These are phyloP conservation scores for Lithobates sylvaticus DNA, from an alignment of 2,797 vertebrate genomes.

Conservation along the genomic window DNA sequence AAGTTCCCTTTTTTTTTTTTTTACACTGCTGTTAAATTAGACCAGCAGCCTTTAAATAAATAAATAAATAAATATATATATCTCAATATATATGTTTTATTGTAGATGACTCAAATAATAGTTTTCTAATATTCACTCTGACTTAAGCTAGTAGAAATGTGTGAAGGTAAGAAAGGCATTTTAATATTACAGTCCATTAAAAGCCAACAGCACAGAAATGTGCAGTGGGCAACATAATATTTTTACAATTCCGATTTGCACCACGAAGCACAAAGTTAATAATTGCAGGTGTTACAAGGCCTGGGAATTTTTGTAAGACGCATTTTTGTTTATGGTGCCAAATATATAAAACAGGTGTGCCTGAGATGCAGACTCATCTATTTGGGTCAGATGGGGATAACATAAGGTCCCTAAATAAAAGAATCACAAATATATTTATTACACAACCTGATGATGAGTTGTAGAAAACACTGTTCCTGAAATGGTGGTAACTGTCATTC, in stretches of 20 bases:
- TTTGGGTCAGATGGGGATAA: slow-evolving; percentile 37
- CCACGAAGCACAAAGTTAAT: slow-evolving; percentile 26
- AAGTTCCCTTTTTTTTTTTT: neutral
- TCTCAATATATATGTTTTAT: neutral
- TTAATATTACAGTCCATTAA: slow-evolving; percentile 23
- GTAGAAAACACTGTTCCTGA: neutral
- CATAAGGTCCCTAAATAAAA: slow-evolving; percentile 9
- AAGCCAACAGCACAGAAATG: neutral
- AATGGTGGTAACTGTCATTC: slow-evolving; percentile 8
- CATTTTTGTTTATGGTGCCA: slow-evolving; percentile 27
- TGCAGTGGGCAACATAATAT: slow-evolving; percentile 19
- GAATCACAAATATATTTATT: slow-evolving; percentile 15
- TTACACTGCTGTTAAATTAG: neutral
- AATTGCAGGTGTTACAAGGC: slow-evolving; percentile 43
- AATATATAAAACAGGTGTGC: slow-evolving; percentile 53
- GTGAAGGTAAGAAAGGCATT: slow-evolving; percentile 2
- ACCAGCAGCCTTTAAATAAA: neutral
- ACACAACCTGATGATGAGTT: neutral
- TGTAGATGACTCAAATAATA: neutral
- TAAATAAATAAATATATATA: too few relatives aligned
- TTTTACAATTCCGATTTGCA: slow-evolving; percentile 11
- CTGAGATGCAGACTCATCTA: slow-evolving; percentile 18
- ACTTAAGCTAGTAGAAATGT: neutral
- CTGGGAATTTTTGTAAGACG: slow-evolving; percentile 46
- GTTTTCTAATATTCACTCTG: neutral